Conservation (phyloP, 2,888 invertebrate species). For the Dryomyza anilis region DNA sequence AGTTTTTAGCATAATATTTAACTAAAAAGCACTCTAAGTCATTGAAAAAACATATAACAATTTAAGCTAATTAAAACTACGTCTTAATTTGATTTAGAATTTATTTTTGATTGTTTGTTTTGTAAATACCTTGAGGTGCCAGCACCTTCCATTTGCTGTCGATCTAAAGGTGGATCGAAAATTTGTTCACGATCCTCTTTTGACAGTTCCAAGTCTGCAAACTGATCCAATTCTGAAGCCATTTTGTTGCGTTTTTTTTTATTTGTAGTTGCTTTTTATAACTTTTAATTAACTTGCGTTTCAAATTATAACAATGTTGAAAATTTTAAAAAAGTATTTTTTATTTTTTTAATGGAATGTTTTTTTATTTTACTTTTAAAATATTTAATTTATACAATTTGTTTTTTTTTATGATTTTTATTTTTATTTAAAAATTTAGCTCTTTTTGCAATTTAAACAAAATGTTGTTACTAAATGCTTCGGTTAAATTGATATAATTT, state of each 20-base stretch:
- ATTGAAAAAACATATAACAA: no score
- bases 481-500: not conserved
- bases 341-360: conserved; percentile 28
- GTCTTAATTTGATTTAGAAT: not conserved
- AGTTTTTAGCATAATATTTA: no score
- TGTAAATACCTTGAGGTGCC: conserved; percentile 60
- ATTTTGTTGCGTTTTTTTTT: conserved; percentile 41
- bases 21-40: no score
- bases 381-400: no score
- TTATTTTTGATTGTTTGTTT: not conserved
- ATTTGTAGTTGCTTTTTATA: conserved; percentile 8
- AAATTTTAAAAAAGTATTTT: not conserved
- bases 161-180: conserved; percentile 67
- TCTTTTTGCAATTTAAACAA: not conserved
- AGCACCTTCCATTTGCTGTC: conserved; percentile 61
- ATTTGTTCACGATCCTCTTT: conserved; percentile 77
- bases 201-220: conserved; percentile 71
- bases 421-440: not conserved
- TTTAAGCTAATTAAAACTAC: no score
- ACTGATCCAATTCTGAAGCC: conserved; percentile 66
- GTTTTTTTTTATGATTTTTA: no score
- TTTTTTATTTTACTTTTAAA: conserved; percentile 1
- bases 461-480: not conserved
- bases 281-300: conserved; percentile 9
- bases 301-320: no score